Percentiles rank a stretch among this genome's conserved stretches.
These are phyloP conservation scores for Bombus breviceps DNA, from an alignment of 1,140 invertebrate species.

Conservation along the genomic window DNA sequence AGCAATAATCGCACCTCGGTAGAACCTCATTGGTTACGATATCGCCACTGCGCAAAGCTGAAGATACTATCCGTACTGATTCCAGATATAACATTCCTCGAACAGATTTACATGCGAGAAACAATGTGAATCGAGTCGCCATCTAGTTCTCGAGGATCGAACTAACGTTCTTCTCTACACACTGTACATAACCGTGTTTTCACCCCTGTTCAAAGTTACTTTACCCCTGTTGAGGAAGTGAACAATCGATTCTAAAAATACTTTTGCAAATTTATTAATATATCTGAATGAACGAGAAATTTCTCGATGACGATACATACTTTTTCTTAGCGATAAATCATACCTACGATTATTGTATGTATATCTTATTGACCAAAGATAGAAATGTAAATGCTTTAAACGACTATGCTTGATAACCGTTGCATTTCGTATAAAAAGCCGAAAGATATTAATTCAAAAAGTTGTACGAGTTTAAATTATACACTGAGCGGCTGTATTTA, in stretches of 20 bases:
- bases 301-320: background rate
- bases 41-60: constrained; percentile 90
- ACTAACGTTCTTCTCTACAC: background rate
- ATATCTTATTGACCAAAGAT: background rate
- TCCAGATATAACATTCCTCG: constrained; percentile 37
- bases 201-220: background rate
- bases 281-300: background rate
- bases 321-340: background rate
- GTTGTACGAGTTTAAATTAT: background rate
- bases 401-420: too few species aligned
- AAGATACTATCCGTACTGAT: background rate
- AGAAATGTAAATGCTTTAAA: background rate
- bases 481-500: background rate
- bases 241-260: background rate
- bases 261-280: background rate
- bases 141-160: background rate
- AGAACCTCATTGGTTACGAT: constrained; percentile 94
- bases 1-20: constrained; percentile 95
- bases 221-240: background rate
- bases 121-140: background rate
- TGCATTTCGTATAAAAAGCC: background rate
- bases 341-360: background rate
- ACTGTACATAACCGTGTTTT: too few species aligned
- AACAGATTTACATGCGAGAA: background rate
- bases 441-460: background rate